phyloP scores from a whole-genome alignment of 2,797 vertebrate genomes.

The Semaprochilodus insignis region DNA sequence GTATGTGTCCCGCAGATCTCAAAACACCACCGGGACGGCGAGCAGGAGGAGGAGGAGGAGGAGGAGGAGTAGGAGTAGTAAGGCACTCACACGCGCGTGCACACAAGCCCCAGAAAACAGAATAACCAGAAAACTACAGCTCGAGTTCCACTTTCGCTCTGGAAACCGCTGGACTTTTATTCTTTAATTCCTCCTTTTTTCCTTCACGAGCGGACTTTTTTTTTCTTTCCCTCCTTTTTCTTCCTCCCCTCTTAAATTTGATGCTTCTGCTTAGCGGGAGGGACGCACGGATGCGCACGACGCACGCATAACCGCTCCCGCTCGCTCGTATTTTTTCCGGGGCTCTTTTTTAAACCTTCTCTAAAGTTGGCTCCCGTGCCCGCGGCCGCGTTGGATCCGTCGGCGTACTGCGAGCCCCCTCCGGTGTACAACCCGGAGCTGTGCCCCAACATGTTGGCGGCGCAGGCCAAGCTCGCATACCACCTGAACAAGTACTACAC shows the following conservation, averaged over 20 bases:
- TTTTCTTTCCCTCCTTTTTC: not conserved
- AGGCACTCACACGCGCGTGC: slow-evolving; percentile 67
- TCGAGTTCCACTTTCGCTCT: not conserved
- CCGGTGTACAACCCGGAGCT: slow-evolving; percentile 94
- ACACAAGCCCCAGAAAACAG: not conserved
- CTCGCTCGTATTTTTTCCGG: not conserved
- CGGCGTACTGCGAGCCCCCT: slow-evolving; percentile 89
- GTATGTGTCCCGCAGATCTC: slow-evolving; percentile 78
- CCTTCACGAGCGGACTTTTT: not conserved
- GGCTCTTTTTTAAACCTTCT: slow-evolving; percentile 74
- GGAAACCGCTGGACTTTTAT: not conserved
- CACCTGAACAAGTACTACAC: slow-evolving; percentile 92
- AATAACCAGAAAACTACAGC: not conserved
- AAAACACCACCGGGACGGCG: slow-evolving; percentile 86
- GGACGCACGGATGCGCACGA: not conserved
- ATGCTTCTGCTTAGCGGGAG: not conserved
- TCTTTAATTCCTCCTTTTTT: not conserved
- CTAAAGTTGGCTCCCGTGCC: slow-evolving; percentile 98
- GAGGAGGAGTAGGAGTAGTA: slow-evolving; percentile 65
- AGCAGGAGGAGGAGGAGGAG: slow-evolving; percentile 62
- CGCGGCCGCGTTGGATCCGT: slow-evolving; percentile 98
- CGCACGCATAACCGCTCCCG: not conserved
- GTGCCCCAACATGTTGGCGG: slow-evolving; percentile 93
- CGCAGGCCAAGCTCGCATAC: slow-evolving; percentile 91
- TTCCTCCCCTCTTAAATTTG: not conserved